Percentiles rank a stretch among this genome's conserved stretches.
These are phyloP conservation scores for Campylorhamphus procurvoides DNA, from an alignment of 2,113 vertebrate genomes.

Conservation along the genomic window DNA sequence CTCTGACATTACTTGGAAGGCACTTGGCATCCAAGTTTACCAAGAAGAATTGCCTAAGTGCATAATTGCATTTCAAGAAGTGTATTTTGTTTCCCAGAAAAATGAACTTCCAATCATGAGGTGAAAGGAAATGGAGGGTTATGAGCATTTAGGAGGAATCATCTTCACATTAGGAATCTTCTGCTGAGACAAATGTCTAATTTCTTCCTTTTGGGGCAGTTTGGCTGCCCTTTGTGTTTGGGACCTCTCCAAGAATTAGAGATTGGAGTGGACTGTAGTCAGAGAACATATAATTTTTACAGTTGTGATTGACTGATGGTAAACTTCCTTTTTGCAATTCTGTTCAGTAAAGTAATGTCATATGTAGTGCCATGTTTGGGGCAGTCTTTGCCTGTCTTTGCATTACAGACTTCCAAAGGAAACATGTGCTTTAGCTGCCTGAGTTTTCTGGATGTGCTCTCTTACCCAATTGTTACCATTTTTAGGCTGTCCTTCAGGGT, in stretches of 20 bases:
- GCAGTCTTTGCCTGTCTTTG: not conserved
- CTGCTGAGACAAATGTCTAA: not conserved
- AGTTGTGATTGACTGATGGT: not conserved
- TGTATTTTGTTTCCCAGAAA: not conserved
- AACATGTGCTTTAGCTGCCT: not conserved
- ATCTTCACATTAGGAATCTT: not conserved
- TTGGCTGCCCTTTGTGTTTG: not conserved
- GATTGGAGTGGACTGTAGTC: not conserved
- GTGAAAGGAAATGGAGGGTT: not conserved
- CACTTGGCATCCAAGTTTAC: not conserved
- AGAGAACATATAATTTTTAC: not conserved
- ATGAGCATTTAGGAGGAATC: not conserved
- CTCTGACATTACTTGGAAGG: not conserved
- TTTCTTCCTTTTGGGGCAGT: not conserved
- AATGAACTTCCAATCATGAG: not conserved
- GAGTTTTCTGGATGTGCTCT: not conserved
- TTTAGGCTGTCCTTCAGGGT: not conserved
- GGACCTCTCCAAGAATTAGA: not conserved
- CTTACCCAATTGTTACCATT: not conserved
- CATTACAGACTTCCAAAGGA: not conserved
- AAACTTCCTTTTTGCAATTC: not conserved
- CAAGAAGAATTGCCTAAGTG: not conserved
- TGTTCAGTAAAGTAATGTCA: not conserved
- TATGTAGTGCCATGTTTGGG: not conserved
- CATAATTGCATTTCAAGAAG: not conserved